Conservation (phyloP, 2,888 invertebrate genomes). For the Pyrocoelia pectoralis region DNA sequence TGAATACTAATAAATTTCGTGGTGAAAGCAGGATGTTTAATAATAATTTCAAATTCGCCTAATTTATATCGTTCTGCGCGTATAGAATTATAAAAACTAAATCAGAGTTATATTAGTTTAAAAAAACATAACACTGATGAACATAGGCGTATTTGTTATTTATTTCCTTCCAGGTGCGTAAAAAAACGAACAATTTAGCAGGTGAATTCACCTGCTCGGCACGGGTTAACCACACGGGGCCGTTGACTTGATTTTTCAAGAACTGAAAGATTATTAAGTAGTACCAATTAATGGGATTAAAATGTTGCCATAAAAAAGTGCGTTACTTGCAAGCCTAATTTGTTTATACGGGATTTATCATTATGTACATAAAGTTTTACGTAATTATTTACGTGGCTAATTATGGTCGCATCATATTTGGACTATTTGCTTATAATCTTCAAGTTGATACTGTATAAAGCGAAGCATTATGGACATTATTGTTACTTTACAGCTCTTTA, state of each 20-base stretch:
- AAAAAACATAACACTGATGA: slow-evolving; percentile 15
- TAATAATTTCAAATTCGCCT: neutral
- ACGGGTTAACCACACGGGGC: slow-evolving; percentile 35
- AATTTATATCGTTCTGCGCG: neutral
- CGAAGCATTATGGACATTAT: too few species aligned
- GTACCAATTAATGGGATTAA: slow-evolving; percentile 13
- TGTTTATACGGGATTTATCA: neutral
- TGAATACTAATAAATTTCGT: slow-evolving; percentile 12
- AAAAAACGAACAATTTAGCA: slow-evolving; percentile 39
- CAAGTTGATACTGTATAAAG: too few species aligned
- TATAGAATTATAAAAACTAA: slow-evolving; percentile 13
- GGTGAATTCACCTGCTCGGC: slow-evolving; percentile 50
- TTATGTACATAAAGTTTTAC: too few species aligned
- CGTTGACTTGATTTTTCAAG: slow-evolving; percentile 33
- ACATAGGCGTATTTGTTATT: slow-evolving; percentile 26
- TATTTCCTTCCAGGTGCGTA: slow-evolving; percentile 30
- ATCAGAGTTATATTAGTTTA: slow-evolving; percentile 14
- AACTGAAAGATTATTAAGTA: slow-evolving; percentile 22
- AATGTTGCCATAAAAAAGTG: neutral
- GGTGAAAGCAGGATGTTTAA: slow-evolving; percentile 11
- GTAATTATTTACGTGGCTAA: too few species aligned
- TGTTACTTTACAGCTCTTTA: too few species aligned
- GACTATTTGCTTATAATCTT: too few species aligned
- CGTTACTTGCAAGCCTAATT: neutral
- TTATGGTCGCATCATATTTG: too few species aligned